Base-by-base conservation (phyloP, 2,888 invertebrate genomes). In the Elaeidobius kamerunicus region DNA sequence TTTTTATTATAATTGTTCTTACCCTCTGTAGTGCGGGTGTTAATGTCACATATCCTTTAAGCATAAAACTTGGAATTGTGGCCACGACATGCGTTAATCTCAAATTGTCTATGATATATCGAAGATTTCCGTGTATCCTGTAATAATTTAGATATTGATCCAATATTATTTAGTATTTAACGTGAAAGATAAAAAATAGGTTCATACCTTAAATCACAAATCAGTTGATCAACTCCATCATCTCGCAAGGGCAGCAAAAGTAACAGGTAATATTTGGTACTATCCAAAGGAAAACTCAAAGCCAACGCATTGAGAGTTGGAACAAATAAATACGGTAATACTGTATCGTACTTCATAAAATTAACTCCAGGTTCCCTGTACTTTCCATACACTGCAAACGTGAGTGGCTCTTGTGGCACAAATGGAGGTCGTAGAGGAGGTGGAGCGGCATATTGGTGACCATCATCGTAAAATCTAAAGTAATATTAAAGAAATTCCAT, bases 11-110 rank as follows among this genome's bases (percentile, higher is more conserved):
- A 17, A 11, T n/a, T 30, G n/a, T 19, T 9, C 75, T 77, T 75
- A 90, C 91, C 81, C 85, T 84, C 70, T 89, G 88, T 56, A 91
- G 76, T 65, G 86, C 85, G 44, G 86, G 83, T n/a, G 90, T 90
- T 42, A 91, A 75, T 41, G 84, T 83, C 60, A 90, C 83, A 63
- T 86, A 86, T 39, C 90, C 90, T 57, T 86, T 85, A 16, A 90
- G 77, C 69, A 79, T 84, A 67, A 91, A 91, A 64, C 87, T 87
- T 0, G 91, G 91, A 54, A 91, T 85, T 20, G 85, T 80, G 1
- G 88, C 88, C 60, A 81, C 81, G 11, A 91, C 86, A 70, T 85
- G 83, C 20, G 84, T 82, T 2, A 84, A 81, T 55, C 82, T 80
- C 52, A 91, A 69, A 56, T 83, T 81, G 27, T 79, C 78, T 59